phyloP scores from a whole-genome alignment of 2,797 vertebrate genomes.

The Odontamblyopus lacepedii region DNA sequence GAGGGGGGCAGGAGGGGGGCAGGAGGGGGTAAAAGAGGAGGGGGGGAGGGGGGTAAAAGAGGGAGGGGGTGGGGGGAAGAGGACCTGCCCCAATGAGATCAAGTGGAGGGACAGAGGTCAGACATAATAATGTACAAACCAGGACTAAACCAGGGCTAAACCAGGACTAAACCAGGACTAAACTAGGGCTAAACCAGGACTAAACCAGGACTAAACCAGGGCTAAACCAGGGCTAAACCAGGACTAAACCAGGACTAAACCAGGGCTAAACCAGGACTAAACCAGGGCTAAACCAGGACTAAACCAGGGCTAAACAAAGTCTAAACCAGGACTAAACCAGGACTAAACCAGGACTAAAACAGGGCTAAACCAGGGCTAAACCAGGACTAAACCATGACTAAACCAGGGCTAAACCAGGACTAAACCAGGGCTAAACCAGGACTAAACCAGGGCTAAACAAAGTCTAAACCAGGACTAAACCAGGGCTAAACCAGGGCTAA shows the following conservation, averaged over 20 bases:
- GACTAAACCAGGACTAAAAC: no score
- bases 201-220: no score
- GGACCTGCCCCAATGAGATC: constrained; percentile 58
- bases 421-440: constrained; percentile 12
- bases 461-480: constrained; percentile 30
- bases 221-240: no score
- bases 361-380: no score
- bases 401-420: no score
- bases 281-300: constrained; percentile 15
- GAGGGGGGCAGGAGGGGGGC: background rate
- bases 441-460: constrained; percentile 4
- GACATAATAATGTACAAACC: background rate
- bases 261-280: no score
- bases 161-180: background rate
- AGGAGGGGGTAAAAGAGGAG: constrained; percentile 49
- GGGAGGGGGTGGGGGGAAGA: constrained; percentile 41
- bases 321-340: no score
- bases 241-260: no score
- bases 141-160: constrained; percentile 17
- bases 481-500: constrained; percentile 35
- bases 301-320: no score
- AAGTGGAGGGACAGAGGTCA: no score
- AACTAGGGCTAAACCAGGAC: background rate
- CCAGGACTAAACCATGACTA: no score
- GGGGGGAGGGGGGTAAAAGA: constrained; percentile 20